Conservation (phyloP, 2,888 invertebrate species). For the Diachrysia chrysitis region DNA sequence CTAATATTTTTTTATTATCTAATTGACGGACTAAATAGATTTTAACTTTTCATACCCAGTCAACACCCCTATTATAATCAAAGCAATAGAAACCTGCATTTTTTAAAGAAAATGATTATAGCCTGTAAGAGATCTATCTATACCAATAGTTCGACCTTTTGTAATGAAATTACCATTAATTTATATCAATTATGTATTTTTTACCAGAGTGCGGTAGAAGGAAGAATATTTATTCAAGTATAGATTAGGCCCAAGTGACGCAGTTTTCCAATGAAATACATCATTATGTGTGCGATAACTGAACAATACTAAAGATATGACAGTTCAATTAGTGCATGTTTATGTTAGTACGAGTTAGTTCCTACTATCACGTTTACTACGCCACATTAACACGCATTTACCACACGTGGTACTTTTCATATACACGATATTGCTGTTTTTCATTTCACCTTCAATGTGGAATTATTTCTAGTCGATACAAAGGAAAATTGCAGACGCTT, state of each 20-base stretch:
- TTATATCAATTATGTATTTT: no score
- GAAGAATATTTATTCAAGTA: not conserved
- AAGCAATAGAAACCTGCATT: no score
- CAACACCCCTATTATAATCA: no score
- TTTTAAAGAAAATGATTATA: no score
- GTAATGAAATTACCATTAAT: not conserved
- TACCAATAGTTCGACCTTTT: no score
- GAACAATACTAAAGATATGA: constrained; percentile 18
- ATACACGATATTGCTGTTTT: constrained; percentile 21
- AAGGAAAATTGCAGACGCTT: not conserved
- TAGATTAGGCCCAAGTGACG: not conserved
- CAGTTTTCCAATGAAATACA: constrained; percentile 3
- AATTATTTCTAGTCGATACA: constrained; percentile 10
- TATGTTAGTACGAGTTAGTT: constrained; percentile 12
- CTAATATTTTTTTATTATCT: no score
- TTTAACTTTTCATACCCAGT: no score
- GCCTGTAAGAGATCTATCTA: no score
- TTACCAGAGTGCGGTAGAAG: no score
- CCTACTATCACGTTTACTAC: constrained; percentile 28
- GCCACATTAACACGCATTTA: constrained; percentile 18
- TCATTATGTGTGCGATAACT: constrained; percentile 7
- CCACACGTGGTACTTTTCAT: constrained; percentile 27
- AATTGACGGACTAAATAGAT: no score
- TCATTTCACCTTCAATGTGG: constrained; percentile 43
- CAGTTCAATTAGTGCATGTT: constrained; percentile 32